Evolutionary conservation across 2,113 vertebrate species (phyloP).

Genomic region (Phrynocephalus versicolor): DNA sequence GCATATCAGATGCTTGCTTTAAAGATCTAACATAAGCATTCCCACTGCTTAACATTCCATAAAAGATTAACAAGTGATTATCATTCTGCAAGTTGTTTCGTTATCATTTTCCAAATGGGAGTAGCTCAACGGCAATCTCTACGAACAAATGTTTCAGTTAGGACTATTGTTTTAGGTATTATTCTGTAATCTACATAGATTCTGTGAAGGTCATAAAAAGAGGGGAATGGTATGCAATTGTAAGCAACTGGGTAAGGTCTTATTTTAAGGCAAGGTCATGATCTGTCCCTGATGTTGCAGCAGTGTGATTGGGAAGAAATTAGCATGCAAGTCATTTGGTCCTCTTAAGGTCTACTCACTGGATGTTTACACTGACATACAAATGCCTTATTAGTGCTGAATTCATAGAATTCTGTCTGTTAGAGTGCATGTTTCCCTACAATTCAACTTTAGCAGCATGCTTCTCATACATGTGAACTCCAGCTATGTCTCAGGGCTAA

Average conservation of each 20-base stretch:
- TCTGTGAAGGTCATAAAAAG: slow-evolving; percentile 42
- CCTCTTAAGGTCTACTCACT: not conserved
- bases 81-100: not conserved
- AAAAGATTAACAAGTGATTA: slow-evolving; percentile 8
- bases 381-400: too few species aligned
- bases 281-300: not conserved
- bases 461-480: too few species aligned
- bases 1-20: not conserved
- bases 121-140: slow-evolving; percentile 22
- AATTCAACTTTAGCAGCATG: not conserved
- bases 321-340: not conserved
- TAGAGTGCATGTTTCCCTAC: not conserved
- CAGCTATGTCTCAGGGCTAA: too few species aligned
- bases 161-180: not conserved
- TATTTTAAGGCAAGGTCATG: not conserved
- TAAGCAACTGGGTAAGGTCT: slow-evolving; percentile 26
- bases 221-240: not conserved
- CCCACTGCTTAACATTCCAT: slow-evolving; percentile 22
- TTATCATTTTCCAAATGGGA: slow-evolving; percentile 41
- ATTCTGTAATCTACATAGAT: slow-evolving; percentile 3
- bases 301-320: not conserved
- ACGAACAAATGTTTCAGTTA: slow-evolving; percentile 27
- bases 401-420: too few species aligned
- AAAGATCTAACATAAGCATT: slow-evolving; percentile 10
- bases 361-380: not conserved